Evolutionary conservation across 2,888 invertebrate genomes (phyloP).

Genomic region (Drosophila nigritarsus): DNA sequence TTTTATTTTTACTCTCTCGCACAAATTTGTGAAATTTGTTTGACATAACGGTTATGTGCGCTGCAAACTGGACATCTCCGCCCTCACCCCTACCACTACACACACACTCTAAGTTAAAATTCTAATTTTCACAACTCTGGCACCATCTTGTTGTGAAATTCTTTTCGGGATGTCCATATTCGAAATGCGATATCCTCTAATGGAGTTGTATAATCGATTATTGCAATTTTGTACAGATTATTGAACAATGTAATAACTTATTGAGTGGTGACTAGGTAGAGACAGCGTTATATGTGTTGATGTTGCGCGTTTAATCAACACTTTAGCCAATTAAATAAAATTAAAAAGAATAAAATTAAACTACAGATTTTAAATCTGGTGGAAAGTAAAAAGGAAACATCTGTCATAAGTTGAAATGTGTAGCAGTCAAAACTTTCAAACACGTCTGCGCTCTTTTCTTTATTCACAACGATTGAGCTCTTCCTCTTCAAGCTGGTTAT

Average conservation of each 20-base stretch:
- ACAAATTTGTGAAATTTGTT: conserved; percentile 63
- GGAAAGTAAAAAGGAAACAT: neutral
- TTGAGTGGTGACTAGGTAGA: neutral
- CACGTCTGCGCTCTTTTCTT: no score
- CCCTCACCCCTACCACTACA: neutral
- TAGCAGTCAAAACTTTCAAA: neutral
- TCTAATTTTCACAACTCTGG: neutral
- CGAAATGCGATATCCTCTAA: neutral
- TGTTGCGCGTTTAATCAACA: neutral
- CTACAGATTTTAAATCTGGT: neutral
- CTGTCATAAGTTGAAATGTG: neutral
- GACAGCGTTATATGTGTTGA: neutral
- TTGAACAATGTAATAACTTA: neutral
- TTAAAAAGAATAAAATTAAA: no score
- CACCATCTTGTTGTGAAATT: neutral
- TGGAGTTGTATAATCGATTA: neutral
- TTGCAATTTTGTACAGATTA: neutral
- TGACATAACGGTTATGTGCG: conserved; percentile 50
- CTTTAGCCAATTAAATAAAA: no score
- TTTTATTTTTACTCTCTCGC: conserved; percentile 14
- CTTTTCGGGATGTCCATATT: neutral
- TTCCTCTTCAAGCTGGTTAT: no score
- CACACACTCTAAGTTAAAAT: neutral
- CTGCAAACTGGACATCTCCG: neutral
- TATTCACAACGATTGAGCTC: no score